Conservation (phyloP, 2,113 vertebrate species). For the Odocoileus virginianus region DNA sequence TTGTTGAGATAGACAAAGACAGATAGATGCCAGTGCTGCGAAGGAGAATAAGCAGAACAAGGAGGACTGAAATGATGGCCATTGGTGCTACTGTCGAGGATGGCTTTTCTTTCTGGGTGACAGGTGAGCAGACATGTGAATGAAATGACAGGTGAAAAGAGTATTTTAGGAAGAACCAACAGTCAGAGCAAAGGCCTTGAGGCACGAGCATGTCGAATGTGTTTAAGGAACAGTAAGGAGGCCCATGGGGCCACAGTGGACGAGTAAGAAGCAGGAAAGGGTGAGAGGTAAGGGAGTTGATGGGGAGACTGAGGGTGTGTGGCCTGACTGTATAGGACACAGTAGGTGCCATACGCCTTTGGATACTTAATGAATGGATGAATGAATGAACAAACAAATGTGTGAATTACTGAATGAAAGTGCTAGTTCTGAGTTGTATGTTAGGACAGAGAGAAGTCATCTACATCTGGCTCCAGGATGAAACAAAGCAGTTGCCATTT, state of each 20-base stretch:
- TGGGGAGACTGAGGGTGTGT: background rate
- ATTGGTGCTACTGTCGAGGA: fast-evolving
- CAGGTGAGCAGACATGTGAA: background rate
- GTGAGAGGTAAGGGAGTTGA: background rate
- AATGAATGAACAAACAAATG: too few species aligned
- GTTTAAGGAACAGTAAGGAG: background rate
- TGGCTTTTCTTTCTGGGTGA: background rate
- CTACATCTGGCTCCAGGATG: background rate
- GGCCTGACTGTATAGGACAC: fast-evolving
- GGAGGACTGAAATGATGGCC: background rate
- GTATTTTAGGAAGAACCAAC: background rate
- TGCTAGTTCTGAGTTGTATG: background rate
- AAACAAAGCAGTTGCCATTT: background rate
- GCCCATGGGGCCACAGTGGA: background rate
- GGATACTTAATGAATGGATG: background rate
- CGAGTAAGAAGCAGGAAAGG: fast-evolving
- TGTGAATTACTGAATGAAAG: background rate
- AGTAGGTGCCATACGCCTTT: background rate
- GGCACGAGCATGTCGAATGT: background rate
- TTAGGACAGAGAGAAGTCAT: background rate
- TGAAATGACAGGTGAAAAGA: background rate
- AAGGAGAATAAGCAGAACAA: background rate
- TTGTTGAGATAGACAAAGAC: background rate
- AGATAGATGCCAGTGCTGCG: background rate
- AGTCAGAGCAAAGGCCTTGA: background rate